Percentiles rank a stretch among this genome's conserved stretches.
Conservation (phyloP, 2,113 vertebrate genomes). For the Microtus montanus region DNA sequence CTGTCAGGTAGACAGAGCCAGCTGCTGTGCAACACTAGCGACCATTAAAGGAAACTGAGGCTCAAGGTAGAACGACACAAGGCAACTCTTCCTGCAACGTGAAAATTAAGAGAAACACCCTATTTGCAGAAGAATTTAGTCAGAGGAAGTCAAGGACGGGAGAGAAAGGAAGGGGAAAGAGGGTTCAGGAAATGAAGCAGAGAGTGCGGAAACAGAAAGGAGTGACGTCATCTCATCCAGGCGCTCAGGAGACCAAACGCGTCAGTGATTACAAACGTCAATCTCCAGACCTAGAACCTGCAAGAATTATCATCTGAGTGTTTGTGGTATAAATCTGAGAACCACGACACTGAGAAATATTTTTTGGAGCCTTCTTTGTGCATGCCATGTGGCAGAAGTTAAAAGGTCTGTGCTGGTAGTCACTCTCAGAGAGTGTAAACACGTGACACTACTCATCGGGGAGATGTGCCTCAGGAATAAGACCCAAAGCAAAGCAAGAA, state of each 20-base stretch:
- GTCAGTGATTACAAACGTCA: not conserved
- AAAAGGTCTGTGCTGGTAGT: fast-evolving
- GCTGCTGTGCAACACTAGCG: too few species aligned
- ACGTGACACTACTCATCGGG: too few species aligned
- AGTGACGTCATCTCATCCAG: not conserved
- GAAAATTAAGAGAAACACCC: not conserved
- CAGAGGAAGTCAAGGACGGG: not conserved
- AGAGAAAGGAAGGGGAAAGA: not conserved
- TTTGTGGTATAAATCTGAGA: not conserved
- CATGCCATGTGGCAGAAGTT: not conserved
- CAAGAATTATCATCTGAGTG: not conserved
- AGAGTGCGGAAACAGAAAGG: not conserved
- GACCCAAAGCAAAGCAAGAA: not conserved
- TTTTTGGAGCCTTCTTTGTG: not conserved
- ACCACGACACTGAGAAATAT: not conserved
- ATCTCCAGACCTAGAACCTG: not conserved
- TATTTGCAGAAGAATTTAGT: not conserved
- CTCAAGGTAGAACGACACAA: not conserved
- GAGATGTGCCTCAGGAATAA: not conserved
- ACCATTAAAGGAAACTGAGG: not conserved
- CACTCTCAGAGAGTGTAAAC: not conserved
- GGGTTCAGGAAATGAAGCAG: not conserved
- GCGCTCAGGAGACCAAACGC: not conserved
- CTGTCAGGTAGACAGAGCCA: too few species aligned
- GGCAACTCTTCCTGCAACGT: not conserved